Conservation (phyloP, 2,113 vertebrate genomes). For the Pandion haliaetus region DNA sequence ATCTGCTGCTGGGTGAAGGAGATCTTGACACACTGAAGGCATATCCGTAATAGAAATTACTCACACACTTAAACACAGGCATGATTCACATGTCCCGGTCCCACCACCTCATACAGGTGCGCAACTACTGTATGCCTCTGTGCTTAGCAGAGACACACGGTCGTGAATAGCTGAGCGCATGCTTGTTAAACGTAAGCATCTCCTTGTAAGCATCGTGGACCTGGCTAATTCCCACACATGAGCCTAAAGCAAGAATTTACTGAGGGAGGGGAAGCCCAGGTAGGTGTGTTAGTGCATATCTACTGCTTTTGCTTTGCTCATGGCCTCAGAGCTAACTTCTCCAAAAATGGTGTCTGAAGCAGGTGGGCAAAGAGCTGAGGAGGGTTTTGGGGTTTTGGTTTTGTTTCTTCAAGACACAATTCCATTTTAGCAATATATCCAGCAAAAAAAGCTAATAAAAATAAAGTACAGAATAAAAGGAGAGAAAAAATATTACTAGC, state of each 20-base stretch:
- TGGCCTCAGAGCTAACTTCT: not conserved
- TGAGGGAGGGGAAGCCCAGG: not conserved
- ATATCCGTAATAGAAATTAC: not conserved
- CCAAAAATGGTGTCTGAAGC: not conserved
- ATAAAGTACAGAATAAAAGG: conserved; percentile 39
- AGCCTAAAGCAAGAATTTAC: not conserved
- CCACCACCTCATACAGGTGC: not conserved
- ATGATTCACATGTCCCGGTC: not conserved
- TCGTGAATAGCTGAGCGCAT: not conserved
- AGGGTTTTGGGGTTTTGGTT: not conserved
- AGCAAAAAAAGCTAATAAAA: conserved; percentile 54
- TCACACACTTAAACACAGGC: not conserved
- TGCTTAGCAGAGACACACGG: not conserved
- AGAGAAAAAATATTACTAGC: not conserved
- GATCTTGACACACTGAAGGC: not conserved
- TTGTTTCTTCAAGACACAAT: not conserved
- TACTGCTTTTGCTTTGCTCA: not conserved
- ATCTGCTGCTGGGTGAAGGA: not conserved
- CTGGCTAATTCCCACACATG: fast-evolving
- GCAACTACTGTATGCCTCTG: no score
- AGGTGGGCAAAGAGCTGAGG: not conserved
- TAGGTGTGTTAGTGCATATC: not conserved
- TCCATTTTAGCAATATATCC: conserved; percentile 5
- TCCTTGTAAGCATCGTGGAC: not conserved
- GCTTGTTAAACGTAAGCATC: not conserved